These are phyloP conservation scores for Periophthalmus magnuspinnatus DNA, from an alignment of 2,797 vertebrate species.

Conservation along the genomic window DNA sequence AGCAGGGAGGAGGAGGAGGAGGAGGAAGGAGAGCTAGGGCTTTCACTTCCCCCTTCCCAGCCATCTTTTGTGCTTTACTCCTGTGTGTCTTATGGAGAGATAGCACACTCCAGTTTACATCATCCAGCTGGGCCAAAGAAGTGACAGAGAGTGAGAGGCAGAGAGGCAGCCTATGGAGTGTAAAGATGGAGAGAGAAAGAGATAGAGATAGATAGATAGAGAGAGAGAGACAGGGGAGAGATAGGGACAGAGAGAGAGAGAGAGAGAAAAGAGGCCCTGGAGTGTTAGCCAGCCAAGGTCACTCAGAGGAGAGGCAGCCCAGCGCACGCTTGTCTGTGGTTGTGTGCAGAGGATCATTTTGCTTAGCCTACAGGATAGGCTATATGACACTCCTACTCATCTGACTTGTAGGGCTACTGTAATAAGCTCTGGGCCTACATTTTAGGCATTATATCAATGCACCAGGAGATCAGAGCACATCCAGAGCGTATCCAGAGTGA, in stretches of 20 bases:
- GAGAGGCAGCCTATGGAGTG: constrained; percentile 43
- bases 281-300: constrained; percentile 78
- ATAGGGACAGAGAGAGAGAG: too few species aligned
- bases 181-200: constrained; percentile 59
- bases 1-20: constrained; percentile 38
- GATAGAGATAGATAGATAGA: constrained; percentile 50
- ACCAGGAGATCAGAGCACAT: too few species aligned
- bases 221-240: constrained; percentile 25
- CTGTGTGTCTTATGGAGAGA: constrained; percentile 36
- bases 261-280: constrained; percentile 56
- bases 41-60: constrained; percentile 52
- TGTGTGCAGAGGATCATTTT: constrained; percentile 12
- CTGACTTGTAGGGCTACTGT: too few species aligned
- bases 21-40: constrained; percentile 25
- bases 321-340: constrained; percentile 27
- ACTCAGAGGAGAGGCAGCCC: constrained; percentile 71
- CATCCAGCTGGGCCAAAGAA: constrained; percentile 45
- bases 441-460: too few species aligned
- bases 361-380: too few species aligned
- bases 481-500: too few species aligned
- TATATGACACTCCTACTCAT: too few species aligned
- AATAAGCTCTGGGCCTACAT: too few species aligned
- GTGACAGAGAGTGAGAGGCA: constrained; percentile 55
- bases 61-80: constrained; percentile 61
- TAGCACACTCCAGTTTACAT: constrained; percentile 45